Evolutionary conservation across 2,113 vertebrate species (phyloP).

Genomic region (Cromileptes altivelis): DNA sequence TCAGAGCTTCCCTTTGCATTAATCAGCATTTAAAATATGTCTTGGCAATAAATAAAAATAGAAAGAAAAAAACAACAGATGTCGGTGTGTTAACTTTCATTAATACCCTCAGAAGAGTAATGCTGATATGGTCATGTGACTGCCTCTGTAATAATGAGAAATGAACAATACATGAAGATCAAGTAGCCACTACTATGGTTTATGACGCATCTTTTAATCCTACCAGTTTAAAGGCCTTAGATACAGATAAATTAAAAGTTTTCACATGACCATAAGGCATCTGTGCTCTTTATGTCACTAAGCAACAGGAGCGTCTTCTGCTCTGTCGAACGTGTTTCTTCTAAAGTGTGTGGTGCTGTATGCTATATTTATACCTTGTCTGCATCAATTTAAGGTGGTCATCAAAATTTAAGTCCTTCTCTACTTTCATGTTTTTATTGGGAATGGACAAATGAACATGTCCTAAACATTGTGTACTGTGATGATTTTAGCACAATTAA

Average conservation of each 20-base stretch:
- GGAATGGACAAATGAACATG: too few relatives aligned
- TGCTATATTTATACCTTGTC: neutral
- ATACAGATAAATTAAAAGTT: neutral
- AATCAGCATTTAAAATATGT: conserved; percentile 3
- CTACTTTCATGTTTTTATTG: too few relatives aligned
- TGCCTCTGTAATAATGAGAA: neutral
- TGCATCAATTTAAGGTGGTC: too few relatives aligned
- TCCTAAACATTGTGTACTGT: too few relatives aligned
- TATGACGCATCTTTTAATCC: neutral
- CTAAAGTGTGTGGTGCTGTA: neutral
- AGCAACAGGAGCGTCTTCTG: neutral
- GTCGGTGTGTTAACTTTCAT: neutral
- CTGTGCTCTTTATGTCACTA: too few relatives aligned
- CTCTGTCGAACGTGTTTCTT: neutral
- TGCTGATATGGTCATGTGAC: neutral
- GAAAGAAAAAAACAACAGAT: conserved; percentile 3
- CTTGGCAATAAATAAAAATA: neutral
- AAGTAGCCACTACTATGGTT: neutral
- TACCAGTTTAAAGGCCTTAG: neutral
- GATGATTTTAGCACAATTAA: too few relatives aligned
- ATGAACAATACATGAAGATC: neutral
- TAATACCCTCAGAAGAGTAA: neutral
- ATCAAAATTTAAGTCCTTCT: too few relatives aligned
- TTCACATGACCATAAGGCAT: neutral
- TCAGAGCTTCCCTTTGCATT: neutral